Evolutionary conservation across 2,888 invertebrate genomes (phyloP).

Genomic region (Carcina quercana): DNA sequence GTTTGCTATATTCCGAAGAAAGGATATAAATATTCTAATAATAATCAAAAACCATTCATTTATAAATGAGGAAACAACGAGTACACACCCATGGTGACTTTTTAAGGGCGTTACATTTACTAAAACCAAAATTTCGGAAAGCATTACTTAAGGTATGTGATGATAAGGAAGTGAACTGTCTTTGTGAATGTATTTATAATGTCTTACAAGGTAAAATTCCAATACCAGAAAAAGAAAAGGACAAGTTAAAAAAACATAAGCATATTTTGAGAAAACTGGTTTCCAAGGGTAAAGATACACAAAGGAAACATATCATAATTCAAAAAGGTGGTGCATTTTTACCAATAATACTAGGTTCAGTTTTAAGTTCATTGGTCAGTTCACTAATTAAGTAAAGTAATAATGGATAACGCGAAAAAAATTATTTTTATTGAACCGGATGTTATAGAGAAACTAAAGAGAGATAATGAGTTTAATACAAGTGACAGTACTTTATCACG

Average conservation of each 20-base stretch:
- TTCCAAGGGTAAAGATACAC: conserved; percentile 11
- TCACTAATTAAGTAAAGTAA: conserved; percentile 5
- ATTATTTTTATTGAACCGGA: conserved; percentile 19
- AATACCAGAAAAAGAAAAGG: conserved; percentile 9
- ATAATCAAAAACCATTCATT: conserved; percentile 15
- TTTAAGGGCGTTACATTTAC: conserved; percentile 13
- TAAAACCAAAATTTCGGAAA: conserved; percentile 18
- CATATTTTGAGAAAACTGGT: conserved; percentile 9
- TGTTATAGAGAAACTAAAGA: conserved; percentile 14
- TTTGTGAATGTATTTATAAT: conserved; percentile 21
- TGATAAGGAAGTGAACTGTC: conserved; percentile 20
- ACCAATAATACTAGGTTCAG: conserved; percentile 18
- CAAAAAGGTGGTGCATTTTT: conserved; percentile 20
- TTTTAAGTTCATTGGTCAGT: conserved; percentile 16
- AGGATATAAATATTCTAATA: conserved; percentile 20
- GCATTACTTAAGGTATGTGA: conserved; percentile 19
- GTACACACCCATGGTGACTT: conserved; percentile 17
- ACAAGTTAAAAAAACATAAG: conserved; percentile 11
- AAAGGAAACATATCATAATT: conserved; percentile 16
- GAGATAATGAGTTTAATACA: conserved; percentile 6
- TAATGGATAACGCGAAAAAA: conserved; percentile 15
- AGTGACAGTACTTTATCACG: conserved; percentile 10
- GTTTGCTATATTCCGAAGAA: conserved; percentile 7
- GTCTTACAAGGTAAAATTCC: conserved; percentile 12
- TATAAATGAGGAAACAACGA: conserved; percentile 15